Conservation (phyloP, 64 coral and sea anemone species). For the Dendrophyllia cribrosa region DNA sequence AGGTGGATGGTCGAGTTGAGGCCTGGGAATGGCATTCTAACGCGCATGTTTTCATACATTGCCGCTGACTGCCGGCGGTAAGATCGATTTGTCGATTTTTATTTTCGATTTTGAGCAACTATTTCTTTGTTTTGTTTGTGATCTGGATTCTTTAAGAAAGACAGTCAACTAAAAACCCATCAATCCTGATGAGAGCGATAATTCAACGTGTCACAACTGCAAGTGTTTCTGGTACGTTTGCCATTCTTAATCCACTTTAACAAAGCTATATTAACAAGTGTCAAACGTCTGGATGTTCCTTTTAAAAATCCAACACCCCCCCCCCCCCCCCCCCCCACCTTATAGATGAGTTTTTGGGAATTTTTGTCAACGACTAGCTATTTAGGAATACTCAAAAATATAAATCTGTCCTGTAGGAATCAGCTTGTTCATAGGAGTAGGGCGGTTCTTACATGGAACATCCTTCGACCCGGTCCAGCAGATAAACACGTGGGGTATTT, state of each 20-base stretch:
- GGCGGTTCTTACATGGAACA: too few species aligned
- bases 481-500: too few species aligned
- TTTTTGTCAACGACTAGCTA: too few species aligned
- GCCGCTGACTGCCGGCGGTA: background rate
- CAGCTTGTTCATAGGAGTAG: too few species aligned
- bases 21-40: background rate
- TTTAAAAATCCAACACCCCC: too few species aligned
- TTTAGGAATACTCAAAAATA: too few species aligned
- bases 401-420: too few species aligned
- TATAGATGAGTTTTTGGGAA: too few species aligned
- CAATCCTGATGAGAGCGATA: conserved; percentile 80
- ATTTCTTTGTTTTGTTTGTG: background rate
- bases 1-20: background rate
- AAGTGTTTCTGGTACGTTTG: conserved; percentile 91
- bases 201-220: conserved; percentile 92
- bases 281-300: background rate
- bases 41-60: background rate
- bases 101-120: background rate
- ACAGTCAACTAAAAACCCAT: background rate
- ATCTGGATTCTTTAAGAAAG: too few species aligned
- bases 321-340: too few species aligned
- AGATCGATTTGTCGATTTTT: background rate
- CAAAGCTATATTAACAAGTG: background rate
- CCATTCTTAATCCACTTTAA: background rate
- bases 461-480: too few species aligned